Conservation (phyloP, 1,140 invertebrate genomes). For the Psix sp. region DNA sequence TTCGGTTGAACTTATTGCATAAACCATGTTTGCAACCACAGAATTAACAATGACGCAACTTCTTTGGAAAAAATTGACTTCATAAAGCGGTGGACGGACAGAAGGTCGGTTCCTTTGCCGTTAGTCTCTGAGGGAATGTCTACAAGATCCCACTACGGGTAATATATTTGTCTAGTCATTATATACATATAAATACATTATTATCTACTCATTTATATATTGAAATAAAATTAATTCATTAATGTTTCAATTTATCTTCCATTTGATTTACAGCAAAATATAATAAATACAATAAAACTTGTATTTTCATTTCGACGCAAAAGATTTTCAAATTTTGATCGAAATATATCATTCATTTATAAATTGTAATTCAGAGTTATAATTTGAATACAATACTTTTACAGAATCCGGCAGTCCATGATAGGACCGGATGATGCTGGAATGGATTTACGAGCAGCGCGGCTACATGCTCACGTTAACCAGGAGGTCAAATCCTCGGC, state of each 20-base stretch:
- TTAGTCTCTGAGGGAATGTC: conserved; percentile 74
- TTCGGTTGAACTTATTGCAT: conserved; percentile 55
- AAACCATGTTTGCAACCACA: conserved; percentile 61
- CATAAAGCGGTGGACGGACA: conserved; percentile 69
- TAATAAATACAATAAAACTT: too few species aligned
- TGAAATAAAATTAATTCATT: too few species aligned
- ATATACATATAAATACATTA: too few species aligned
- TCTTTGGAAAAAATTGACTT: conserved; percentile 66
- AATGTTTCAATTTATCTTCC: too few species aligned
- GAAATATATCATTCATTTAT: too few species aligned
- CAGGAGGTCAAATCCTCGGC: conserved; percentile 70
- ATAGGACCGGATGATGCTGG: conserved; percentile 77
- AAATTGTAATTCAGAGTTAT: too few species aligned
- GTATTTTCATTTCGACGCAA: too few species aligned
- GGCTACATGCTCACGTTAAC: conserved; percentile 68
- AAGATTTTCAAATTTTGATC: too few species aligned
- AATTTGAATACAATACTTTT: background rate
- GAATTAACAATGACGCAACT: conserved; percentile 60
- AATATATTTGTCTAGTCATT: too few species aligned
- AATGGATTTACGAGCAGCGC: conserved; percentile 75
- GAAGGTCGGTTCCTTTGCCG: conserved; percentile 67
- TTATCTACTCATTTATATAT: too few species aligned
- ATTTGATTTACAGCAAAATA: too few species aligned
- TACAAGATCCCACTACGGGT: conserved; percentile 73
- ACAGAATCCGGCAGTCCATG: conserved; percentile 74